These are phyloP conservation scores for Motacilla tschutschensis DNA, from an alignment of 2,113 vertebrate genomes.

Conservation along the genomic window DNA sequence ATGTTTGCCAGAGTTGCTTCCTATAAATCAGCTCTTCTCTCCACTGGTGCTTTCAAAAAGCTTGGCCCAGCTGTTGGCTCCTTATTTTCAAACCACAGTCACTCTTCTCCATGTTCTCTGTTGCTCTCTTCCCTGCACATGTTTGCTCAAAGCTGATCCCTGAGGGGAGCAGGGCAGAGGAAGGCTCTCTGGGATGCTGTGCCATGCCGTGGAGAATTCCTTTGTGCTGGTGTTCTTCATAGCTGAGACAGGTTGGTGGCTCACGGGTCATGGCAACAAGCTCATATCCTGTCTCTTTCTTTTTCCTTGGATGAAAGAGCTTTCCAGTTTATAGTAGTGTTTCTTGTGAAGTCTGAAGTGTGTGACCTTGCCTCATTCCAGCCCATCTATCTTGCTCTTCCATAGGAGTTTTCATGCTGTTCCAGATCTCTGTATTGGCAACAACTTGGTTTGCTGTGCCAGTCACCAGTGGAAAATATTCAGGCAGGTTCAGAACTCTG, in stretches of 20 bases:
- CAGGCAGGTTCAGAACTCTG: not conserved
- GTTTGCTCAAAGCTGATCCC: not conserved
- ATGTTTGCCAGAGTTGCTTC: not conserved
- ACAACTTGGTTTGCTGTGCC: not conserved
- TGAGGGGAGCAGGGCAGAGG: not conserved
- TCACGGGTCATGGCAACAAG: fast-evolving
- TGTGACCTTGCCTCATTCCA: not conserved
- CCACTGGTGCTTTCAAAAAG: fast-evolving
- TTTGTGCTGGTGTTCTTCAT: not conserved
- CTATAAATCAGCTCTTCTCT: not conserved
- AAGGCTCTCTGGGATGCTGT: not conserved
- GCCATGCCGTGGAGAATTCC: fast-evolving
- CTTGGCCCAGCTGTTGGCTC: not conserved
- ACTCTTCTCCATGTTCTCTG: not conserved
- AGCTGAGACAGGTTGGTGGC: not conserved
- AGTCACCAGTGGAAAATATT: not conserved
- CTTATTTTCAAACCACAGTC: not conserved
- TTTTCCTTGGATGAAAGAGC: not conserved
- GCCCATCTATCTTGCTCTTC: not conserved
- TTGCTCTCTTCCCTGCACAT: fast-evolving
- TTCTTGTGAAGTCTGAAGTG: not conserved
- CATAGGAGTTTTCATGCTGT: not conserved
- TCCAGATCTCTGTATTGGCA: not conserved
- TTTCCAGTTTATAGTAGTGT: not conserved
- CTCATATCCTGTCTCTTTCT: not conserved